Conservation (phyloP, 2,888 invertebrate genomes). For the Synergus laeviventris region DNA sequence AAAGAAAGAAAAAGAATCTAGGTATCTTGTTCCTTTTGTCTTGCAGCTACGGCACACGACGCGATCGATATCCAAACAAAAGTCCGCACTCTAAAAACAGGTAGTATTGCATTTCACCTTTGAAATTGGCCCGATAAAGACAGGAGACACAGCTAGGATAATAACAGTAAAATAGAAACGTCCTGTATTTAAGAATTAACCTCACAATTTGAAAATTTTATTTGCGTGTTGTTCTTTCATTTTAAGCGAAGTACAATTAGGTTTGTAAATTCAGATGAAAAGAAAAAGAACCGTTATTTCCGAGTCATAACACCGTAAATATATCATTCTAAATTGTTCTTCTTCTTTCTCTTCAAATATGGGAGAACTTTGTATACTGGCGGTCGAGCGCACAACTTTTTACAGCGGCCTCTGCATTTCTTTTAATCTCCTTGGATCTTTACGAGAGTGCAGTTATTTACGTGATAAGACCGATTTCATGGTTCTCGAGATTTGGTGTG, state of each 20-base stretch:
- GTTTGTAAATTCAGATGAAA: not conserved
- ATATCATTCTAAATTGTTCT: not conserved
- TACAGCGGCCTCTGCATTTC: not conserved
- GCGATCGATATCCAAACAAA: slow-evolving; percentile 26
- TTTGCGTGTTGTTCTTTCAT: not conserved
- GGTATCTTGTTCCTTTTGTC: not conserved
- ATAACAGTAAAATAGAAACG: too few species aligned
- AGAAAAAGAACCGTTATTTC: not conserved
- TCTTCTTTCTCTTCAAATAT: not conserved
- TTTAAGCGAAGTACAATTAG: not conserved
- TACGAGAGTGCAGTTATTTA: slow-evolving; percentile 4
- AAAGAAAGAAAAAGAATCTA: slow-evolving; percentile 13
- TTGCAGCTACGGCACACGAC: not conserved
- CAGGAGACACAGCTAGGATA: too few species aligned
- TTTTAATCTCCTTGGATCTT: slow-evolving; percentile 5
- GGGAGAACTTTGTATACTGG: not conserved
- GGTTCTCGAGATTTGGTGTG: not conserved
- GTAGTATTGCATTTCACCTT: not conserved
- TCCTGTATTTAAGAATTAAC: too few species aligned
- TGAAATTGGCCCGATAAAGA: not conserved
- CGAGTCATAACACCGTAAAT: not conserved
- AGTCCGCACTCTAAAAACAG: not conserved
- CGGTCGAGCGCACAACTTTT: not conserved
- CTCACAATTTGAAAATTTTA: not conserved
- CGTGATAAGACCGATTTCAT: slow-evolving; percentile 2